Evolutionary conservation across 2,888 invertebrate species (phyloP).

Genomic region (Polyommatus iphigenia): DNA sequence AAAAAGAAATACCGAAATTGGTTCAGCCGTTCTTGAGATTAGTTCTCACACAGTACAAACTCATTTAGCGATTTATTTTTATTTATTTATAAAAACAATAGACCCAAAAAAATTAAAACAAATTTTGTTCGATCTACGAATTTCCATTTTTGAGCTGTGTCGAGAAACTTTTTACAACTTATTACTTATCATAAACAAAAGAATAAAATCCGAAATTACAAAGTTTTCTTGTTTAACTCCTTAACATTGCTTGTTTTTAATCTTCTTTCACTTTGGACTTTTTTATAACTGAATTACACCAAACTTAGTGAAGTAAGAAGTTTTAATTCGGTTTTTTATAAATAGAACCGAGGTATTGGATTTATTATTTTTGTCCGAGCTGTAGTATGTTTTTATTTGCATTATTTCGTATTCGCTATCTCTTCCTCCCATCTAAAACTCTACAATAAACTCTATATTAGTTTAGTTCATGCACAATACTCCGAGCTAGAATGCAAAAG

Average conservation of each 20-base stretch:
- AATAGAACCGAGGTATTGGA: not conserved
- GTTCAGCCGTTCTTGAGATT: no score
- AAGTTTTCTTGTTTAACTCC: conserved; percentile 21
- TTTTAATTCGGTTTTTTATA: not conserved
- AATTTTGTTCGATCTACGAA: not conserved
- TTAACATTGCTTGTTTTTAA: conserved; percentile 26
- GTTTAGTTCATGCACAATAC: not conserved
- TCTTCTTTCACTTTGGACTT: conserved; percentile 20
- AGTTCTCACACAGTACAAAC: no score
- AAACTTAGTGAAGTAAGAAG: not conserved
- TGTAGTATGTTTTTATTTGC: no score
- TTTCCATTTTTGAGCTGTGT: not conserved
- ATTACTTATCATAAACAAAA: conserved; percentile 26
- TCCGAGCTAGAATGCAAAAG: conserved; percentile 35
- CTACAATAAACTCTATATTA: not conserved
- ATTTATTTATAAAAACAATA: no score
- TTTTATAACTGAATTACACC: conserved; percentile 3
- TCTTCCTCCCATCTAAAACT: not conserved
- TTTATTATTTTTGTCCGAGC: not conserved
- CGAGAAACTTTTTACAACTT: conserved; percentile 2
- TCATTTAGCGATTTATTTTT: no score
- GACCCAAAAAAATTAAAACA: not conserved
- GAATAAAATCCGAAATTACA: conserved; percentile 26
- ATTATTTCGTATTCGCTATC: not conserved
- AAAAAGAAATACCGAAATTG: no score